phyloP scores from a whole-genome alignment of 2,888 invertebrate species.

The Tenthredo amoena region DNA sequence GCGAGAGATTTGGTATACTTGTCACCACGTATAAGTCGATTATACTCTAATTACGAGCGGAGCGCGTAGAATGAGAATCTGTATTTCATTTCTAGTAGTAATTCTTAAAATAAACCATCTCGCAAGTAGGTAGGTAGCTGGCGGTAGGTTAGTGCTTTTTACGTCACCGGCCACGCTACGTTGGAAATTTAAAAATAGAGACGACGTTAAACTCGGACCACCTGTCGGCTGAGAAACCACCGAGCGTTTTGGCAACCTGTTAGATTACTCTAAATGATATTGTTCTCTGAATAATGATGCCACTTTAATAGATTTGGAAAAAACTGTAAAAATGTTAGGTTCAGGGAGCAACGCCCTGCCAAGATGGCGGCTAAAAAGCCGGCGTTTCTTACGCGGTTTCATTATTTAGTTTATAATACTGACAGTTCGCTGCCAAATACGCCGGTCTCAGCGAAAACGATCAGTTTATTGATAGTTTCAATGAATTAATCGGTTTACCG shows the following conservation, averaged over 20 bases:
- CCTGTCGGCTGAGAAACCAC: conserved; percentile 69
- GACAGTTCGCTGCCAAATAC: conserved; percentile 53
- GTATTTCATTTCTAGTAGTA: conserved; percentile 19
- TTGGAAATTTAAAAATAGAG: conserved; percentile 38
- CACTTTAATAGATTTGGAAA: not conserved
- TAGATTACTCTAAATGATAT: conserved; percentile 57
- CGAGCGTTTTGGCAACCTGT: conserved; percentile 70
- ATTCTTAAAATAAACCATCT: conserved; percentile 38
- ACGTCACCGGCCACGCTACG: conserved; percentile 47
- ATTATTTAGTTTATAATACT: conserved; percentile 49
- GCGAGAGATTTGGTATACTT: not conserved
- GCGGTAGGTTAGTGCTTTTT: conserved; percentile 48
- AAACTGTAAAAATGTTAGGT: conserved; percentile 25
- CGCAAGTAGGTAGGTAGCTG: conserved; percentile 39
- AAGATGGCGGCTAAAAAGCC: conserved; percentile 57
- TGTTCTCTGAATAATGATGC: not conserved
- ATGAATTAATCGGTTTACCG: not conserved
- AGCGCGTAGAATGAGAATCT: not conserved
- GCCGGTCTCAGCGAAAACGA: conserved; percentile 53
- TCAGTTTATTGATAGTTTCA: conserved; percentile 3
- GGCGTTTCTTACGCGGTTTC: conserved; percentile 58
- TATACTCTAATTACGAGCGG: not conserved
- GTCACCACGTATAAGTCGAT: not conserved
- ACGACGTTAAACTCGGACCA: conserved; percentile 60
- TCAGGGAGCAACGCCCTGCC: conserved; percentile 59